phyloP scores from a whole-genome alignment of 2,888 invertebrate species.

The Desoria tigrina region DNA sequence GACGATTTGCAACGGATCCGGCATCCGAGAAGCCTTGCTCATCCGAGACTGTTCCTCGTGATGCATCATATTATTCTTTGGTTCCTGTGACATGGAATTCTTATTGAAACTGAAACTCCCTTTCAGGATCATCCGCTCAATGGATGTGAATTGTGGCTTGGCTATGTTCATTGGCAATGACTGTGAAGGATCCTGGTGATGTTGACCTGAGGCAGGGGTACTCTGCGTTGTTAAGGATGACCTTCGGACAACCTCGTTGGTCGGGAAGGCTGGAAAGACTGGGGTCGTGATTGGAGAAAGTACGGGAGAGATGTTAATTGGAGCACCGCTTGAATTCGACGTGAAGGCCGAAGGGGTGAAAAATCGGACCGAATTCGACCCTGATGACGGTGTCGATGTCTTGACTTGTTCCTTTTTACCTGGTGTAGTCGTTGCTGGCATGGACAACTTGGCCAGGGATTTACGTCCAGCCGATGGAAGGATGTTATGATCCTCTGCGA shows the following conservation, averaged over 20 bases:
- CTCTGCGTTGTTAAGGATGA: background rate
- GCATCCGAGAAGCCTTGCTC: background rate
- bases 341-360: too few relatives aligned
- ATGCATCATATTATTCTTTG: background rate
- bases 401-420: background rate
- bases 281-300: background rate
- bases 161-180: slow-evolving; percentile 32
- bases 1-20: slow-evolving; percentile 34
- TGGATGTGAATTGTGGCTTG: slow-evolving; percentile 30
- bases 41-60: background rate
- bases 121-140: slow-evolving; percentile 37
- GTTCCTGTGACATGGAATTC: slow-evolving; percentile 10
- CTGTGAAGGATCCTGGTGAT: background rate
- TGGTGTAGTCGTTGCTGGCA: background rate
- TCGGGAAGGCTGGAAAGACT: background rate
- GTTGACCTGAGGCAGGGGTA: background rate
- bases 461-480: slow-evolving; percentile 14
- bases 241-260: background rate
- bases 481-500: slow-evolving; percentile 19
- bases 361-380: too few relatives aligned
- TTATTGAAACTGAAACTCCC: slow-evolving; percentile 28
- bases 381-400: too few relatives aligned
- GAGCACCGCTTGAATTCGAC: too few relatives aligned
- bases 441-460: slow-evolving; percentile 14
- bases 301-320: background rate